Base-by-base conservation (phyloP, 2,113 vertebrate species). In the Hippocampus abdominalis region DNA sequence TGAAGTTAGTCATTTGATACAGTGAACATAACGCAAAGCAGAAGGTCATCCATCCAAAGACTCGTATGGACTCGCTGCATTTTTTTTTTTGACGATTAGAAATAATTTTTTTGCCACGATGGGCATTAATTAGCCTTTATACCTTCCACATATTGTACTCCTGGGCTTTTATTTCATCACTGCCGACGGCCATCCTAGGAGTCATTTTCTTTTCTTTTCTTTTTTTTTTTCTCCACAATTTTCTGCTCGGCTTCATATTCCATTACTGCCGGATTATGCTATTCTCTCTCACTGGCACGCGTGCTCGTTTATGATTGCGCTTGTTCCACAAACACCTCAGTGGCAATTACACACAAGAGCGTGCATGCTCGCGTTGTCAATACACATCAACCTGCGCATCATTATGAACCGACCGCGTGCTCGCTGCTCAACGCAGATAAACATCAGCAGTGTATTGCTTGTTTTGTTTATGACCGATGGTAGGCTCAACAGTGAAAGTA, bases 181-280 rank as follows among this genome's bases (percentile, higher is more conserved):
- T n/a, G 54, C n/a, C 54, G 87, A 84, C 82, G 77, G 63, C 77
- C 78, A 81, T 79, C 74, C 78, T 48, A 70, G 76, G 82, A 89
- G 70, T 88, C 86, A 81, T 88, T 91, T 86, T 83, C 13, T 27
- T 36, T 88, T 88, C 86, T 88, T 15, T 29, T 57, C 29, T 15
- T 39, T 63, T 15, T 29, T 57, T 57, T 15, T 39, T 63, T 88
- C 88, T 89, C 85, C 82, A 85, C 84, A 89, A 89, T 91, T 91
- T 91, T 91, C 87, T 91, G 88, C 88, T 90, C 83, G 84, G 89
- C 87, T 91, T 90, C 88, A 87, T 87, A 86, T 89, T 85, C 86
- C 87, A 90, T 90, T 91, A 90, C 78, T 12, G 63, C 69, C 64
- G 84, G 86, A 84, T 88, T 84, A 85, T 78, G 77, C 82, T 75